Evolutionary conservation across 2,888 invertebrate species (phyloP).

Genomic region (Heteropelma amictum): DNA sequence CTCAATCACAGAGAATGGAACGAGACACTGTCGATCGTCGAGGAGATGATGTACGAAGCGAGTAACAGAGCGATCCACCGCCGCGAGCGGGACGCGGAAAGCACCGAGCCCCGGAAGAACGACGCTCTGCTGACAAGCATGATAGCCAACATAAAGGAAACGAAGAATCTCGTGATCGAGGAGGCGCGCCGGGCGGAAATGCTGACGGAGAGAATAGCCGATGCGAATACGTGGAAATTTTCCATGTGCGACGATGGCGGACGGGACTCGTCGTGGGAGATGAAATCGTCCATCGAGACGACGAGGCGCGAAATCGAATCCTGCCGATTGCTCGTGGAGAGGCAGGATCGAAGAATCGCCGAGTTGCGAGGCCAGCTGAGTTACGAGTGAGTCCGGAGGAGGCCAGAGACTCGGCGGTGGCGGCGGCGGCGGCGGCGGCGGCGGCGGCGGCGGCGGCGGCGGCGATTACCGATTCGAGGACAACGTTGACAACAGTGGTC

Average conservation of each 20-base stretch:
- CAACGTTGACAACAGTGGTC: not conserved
- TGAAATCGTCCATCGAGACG: constrained; percentile 57
- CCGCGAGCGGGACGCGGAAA: constrained; percentile 23
- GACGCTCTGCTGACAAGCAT: constrained; percentile 52
- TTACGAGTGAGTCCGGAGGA: constrained; percentile 32
- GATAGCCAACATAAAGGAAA: constrained; percentile 60
- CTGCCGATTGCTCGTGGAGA: constrained; percentile 53
- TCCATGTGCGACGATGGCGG: constrained; percentile 45
- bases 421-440: too few relatives aligned
- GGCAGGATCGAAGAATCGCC: constrained; percentile 57
- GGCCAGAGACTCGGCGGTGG: too few relatives aligned
- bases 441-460: too few relatives aligned
- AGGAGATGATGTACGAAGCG: constrained; percentile 61
- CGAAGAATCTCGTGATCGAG: constrained; percentile 57
- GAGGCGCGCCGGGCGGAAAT: constrained; percentile 58
- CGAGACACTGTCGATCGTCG: constrained; percentile 60
- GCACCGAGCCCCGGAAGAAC: constrained; percentile 46
- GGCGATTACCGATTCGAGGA: not conserved
- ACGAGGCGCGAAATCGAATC: constrained; percentile 56
- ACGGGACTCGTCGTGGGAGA: constrained; percentile 59
- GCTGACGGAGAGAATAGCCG: constrained; percentile 56
- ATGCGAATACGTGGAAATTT: constrained; percentile 58
- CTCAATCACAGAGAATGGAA: constrained; percentile 58
- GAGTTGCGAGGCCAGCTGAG: constrained; percentile 46
- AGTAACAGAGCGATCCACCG: constrained; percentile 49